Evolutionary conservation across 1,140 invertebrate genomes (phyloP).

Genomic region (Neotoxoptera formosana): DNA sequence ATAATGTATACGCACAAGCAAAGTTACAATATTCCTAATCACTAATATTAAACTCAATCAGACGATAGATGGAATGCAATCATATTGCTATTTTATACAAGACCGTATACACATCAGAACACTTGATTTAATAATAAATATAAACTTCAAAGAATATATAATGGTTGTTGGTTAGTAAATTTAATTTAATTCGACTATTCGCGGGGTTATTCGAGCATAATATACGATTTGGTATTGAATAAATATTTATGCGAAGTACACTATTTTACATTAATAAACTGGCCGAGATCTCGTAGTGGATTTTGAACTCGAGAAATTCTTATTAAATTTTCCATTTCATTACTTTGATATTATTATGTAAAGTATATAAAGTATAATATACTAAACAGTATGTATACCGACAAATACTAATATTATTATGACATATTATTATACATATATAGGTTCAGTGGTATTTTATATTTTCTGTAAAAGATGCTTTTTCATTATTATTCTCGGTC

Average conservation of each 20-base stretch:
- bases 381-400: background rate
- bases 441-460: background rate
- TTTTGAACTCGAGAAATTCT: background rate
- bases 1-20: background rate
- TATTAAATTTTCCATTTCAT: background rate
- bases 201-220: too few species aligned
- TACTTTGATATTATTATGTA: background rate
- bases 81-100: background rate
- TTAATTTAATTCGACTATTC: background rate
- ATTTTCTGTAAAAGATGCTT: background rate
- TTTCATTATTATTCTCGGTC: background rate
- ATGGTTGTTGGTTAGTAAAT: background rate
- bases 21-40: background rate
- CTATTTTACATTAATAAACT: background rate
- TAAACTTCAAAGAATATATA: background rate
- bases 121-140: background rate
- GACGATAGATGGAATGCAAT: background rate
- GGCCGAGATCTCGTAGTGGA: background rate
- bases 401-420: background rate
- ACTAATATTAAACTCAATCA: conserved; percentile 4
- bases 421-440: background rate
- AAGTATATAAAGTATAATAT: too few species aligned
- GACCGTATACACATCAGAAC: background rate
- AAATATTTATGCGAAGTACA: background rate
- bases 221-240: background rate